A percentile compares a stretch with the other conserved stretches of the same genome.
phyloP scores from a whole-genome alignment of 2,113 vertebrate genomes.

The Lampris incognitus region DNA sequence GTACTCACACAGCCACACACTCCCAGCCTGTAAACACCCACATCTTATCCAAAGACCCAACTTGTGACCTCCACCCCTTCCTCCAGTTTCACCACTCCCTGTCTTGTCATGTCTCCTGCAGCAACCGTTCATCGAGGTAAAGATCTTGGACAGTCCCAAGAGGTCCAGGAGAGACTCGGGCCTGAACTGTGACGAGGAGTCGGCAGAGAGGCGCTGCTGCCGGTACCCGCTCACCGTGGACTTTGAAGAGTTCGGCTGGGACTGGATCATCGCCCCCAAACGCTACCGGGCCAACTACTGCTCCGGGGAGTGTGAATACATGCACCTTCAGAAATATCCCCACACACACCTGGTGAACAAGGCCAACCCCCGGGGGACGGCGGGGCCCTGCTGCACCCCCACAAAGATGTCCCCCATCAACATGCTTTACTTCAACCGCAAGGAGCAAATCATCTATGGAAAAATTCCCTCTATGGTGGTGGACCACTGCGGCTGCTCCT shows the following conservation, averaged over 20 bases:
- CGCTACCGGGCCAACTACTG: conserved; percentile 98
- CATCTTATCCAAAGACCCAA: no score
- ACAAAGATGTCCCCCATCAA: conserved; percentile 99
- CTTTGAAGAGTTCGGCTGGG: conserved; percentile 98
- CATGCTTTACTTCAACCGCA: conserved; percentile 98
- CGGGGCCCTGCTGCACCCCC: conserved; percentile 96
- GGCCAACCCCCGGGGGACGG: conserved; percentile 92
- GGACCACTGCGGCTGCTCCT: conserved; percentile 96
- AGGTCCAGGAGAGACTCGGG: conserved; percentile 92
- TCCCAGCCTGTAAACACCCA: no score
- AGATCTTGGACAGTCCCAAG: conserved; percentile 92
- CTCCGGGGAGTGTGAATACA: conserved; percentile 96
- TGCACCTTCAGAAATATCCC: conserved; percentile 96
- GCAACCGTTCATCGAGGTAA: conserved; percentile 98
- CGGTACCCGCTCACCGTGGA: conserved; percentile 96
- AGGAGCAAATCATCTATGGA: conserved; percentile 98
- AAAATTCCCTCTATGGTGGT: conserved; percentile 99
- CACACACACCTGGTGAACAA: conserved; percentile 97
- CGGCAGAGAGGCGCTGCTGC: conserved; percentile 93
- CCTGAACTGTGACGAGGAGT: conserved; percentile 95
- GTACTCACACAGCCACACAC: no score
- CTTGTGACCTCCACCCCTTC: conserved; percentile 41
- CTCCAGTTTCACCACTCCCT: no score
- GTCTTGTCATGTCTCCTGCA: conserved; percentile 61
- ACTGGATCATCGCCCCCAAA: conserved; percentile 98